Evolutionary conservation across 2,113 vertebrate species (phyloP), one percentile per base, ranked within the genome.

Genomic region (Xyliphius kryptos): DNA sequence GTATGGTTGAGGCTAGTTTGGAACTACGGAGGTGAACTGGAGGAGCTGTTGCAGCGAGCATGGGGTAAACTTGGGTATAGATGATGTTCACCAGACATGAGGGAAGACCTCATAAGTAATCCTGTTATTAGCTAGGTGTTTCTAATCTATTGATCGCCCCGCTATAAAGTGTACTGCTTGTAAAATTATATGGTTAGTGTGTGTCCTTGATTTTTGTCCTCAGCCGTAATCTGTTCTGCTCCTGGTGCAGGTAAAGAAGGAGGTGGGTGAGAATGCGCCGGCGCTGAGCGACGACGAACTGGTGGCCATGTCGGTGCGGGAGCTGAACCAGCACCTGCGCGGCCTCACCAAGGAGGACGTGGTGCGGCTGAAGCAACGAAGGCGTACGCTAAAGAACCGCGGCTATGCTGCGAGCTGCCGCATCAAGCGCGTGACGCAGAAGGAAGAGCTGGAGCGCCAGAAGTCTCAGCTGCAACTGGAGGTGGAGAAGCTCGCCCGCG

Each of bases 401-500:
- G 96, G 95, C 70, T 99, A 98, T 0, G 96, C 96, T 0, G 96
- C 96, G 78, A 98, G 96, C 88, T 98, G 96, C 81, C 91, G 96
- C 37, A 94, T 99, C 79, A 99, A 99, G 48, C 92, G 96, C 0
- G 95, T 99, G 69, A 94, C 94, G 52, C 96, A 97, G 81, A 97
- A 94, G 78, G 96, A 99, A 80, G 94, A 97, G 86, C 89, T 99
- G 74, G 95, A 99, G 82, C 89, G 91, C 60, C 96, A 99, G 80
- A 98, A 98, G 86, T 90, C 77, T 13, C 94, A 95, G 80, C 86
- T 99, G 82, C 94, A 99, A 80, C 90, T 86, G 52, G 96, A 99
- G 81, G 96, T 99, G 81, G 94, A 99, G 82, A 97, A 97, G 88
- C 90, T 99, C 80, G 94, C 94, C 9, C 89, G 92, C 1, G 96